phyloP scores from a whole-genome alignment of 2,113 vertebrate genomes.

The Prolemur simus region DNA sequence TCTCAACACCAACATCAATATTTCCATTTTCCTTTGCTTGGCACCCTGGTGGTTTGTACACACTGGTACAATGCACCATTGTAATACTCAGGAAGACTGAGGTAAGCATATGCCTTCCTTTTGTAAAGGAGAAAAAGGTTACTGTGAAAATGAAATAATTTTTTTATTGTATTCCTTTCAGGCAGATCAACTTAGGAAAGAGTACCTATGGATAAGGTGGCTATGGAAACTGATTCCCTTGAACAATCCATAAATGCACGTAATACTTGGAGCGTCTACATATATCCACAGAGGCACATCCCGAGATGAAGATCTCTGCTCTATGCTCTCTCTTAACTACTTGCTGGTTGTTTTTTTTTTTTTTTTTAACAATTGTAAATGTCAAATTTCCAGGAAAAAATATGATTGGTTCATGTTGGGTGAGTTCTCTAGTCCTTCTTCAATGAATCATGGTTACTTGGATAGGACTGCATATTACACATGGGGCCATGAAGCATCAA shows the following conservation, averaged over 20 bases:
- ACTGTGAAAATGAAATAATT: background rate
- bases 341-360: background rate
- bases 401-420: background rate
- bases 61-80: background rate
- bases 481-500: background rate
- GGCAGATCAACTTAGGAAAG: background rate
- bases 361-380: background rate
- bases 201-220: background rate
- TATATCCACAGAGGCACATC: background rate
- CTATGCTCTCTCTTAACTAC: background rate
- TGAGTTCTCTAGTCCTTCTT: background rate
- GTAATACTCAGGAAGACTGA: background rate
- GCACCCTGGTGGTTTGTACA: background rate
- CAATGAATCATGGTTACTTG: background rate
- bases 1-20: background rate
- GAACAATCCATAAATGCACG: background rate
- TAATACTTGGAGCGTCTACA: background rate
- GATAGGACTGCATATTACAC: background rate
- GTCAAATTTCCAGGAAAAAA: background rate
- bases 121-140: background rate
- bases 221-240: background rate
- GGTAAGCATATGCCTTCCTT: background rate
- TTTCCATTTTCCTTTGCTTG: background rate
- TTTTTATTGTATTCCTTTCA: background rate
- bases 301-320: background rate